These are phyloP conservation scores for Agriopis marginaria DNA, from an alignment of 2,888 invertebrate species.

Conservation along the genomic window DNA sequence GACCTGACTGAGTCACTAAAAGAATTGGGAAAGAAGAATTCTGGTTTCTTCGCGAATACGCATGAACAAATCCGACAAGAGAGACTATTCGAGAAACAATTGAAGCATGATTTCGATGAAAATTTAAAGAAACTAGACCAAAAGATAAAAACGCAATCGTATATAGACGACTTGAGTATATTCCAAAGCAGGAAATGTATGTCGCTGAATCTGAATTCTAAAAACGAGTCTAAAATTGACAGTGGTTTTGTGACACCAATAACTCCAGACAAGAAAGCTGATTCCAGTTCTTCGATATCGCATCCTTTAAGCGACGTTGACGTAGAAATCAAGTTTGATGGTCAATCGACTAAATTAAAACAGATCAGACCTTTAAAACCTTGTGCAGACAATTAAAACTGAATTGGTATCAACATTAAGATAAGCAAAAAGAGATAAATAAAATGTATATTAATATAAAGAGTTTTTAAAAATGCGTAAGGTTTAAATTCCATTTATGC, in stretches of 20 bases:
- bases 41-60: slow-evolving; percentile 88
- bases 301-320: slow-evolving; percentile 93
- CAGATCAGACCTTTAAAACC: slow-evolving; percentile 87
- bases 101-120: slow-evolving; percentile 81
- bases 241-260: slow-evolving; percentile 89
- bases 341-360: slow-evolving; percentile 91
- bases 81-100: slow-evolving; percentile 78
- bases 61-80: slow-evolving; percentile 90
- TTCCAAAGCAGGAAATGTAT: slow-evolving; percentile 73
- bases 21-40: slow-evolving; percentile 61
- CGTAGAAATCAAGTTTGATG: slow-evolving; percentile 93
- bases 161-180: slow-evolving; percentile 67
- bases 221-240: slow-evolving; percentile 68
- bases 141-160: slow-evolving; percentile 62
- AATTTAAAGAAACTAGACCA: slow-evolving; percentile 72
- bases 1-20: slow-evolving; percentile 67
- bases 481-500: too few relatives aligned
- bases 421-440: background rate
- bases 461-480: too few relatives aligned
- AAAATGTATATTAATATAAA: too few relatives aligned
- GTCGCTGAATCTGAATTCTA: slow-evolving; percentile 72
- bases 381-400: slow-evolving; percentile 32
- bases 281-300: slow-evolving; percentile 75
- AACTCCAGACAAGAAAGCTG: slow-evolving; percentile 80
- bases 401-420: background rate